Evolutionary conservation across 2,113 vertebrate species (phyloP), one percentile per base, ranked within the genome.

Genomic region (Erythrocebus patas): DNA sequence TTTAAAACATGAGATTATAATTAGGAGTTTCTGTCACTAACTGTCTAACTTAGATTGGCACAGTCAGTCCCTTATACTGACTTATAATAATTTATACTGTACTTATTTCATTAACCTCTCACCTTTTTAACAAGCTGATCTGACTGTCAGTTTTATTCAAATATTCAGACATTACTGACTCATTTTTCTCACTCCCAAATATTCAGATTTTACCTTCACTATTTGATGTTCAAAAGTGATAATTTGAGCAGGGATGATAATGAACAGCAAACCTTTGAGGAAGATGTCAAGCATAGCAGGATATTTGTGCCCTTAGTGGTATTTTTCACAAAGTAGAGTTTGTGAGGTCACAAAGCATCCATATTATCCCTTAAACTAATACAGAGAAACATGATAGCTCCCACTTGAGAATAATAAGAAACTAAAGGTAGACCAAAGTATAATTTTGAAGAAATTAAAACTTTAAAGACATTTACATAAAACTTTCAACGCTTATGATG

Each of bases 371-470:
- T 86, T 72, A 52, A 50, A 79, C 11, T 11, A 20, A 55, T 14
- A n/a, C 0, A 6, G 12, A 45, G 30, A 55, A 27, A 68, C 27
- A 14, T 30, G 55, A 66, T 66, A 25, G 17, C 25, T 87, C 32
- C 82, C 17, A 9, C 43, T 70, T 66, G 78, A 40, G 61, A 91
- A 70, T 52, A 61, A 76, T 43, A 64, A 76, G 30, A 92, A 82
- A 27, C 30, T 52, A 78, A 94, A 72, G 66, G 55, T 27, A 89
- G 85, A 83, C 10, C 35, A 50, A 89, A 90, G 72, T 27, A 68
- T 61, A 84, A 86, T 30, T 89, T 91, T 10, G 30, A 73, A 35
- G 43, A 48, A 68, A 25, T 27, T 17, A 79, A 79, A 91, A 45
- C 45, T 80, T 90, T 75, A 22, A 55, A 52, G 18, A 61, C 48